Percentiles rank a stretch among this genome's conserved stretches.
Conservation (phyloP, 2,888 invertebrate genomes). For the Chrysodeixis includens region DNA sequence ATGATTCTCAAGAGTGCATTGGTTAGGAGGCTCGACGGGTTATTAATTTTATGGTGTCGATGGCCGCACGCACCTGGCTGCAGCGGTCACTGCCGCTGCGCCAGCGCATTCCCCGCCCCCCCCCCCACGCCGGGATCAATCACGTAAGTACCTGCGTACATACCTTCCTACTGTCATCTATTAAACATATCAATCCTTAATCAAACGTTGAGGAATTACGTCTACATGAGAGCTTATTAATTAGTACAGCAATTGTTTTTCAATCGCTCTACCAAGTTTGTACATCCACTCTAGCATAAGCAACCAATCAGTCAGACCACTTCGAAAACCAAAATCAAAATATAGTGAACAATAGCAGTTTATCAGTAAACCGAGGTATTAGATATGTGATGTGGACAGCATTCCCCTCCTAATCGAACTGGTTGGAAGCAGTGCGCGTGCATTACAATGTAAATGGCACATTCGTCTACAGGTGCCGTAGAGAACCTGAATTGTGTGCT, state of each 20-base stretch:
- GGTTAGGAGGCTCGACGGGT: constrained; percentile 86
- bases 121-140: constrained; percentile 76
- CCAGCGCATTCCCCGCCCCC: constrained; percentile 61
- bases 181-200: constrained; percentile 3
- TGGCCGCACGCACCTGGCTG: constrained; percentile 87
- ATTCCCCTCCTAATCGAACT: constrained; percentile 86
- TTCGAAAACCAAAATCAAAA: constrained; percentile 17
- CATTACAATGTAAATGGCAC: constrained; percentile 88
- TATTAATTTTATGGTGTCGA: constrained; percentile 89
- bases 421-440: constrained; percentile 81
- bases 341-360: constrained; percentile 58
- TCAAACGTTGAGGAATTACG: neutral
- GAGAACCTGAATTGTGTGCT: constrained; percentile 78
- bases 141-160: constrained; percentile 69
- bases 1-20: constrained; percentile 81
- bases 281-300: neutral
- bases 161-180: constrained; percentile 41
- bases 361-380: constrained; percentile 51
- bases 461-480: constrained; percentile 84
- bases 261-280: neutral
- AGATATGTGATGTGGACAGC: constrained; percentile 73
- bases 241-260: neutral
- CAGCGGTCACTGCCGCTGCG: constrained; percentile 85
- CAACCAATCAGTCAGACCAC: neutral
- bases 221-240: neutral